A percentile compares a stretch with the other conserved stretches of the same genome.
Conservation (phyloP, 2,113 vertebrate genomes). For the Pampusana beccarii region DNA sequence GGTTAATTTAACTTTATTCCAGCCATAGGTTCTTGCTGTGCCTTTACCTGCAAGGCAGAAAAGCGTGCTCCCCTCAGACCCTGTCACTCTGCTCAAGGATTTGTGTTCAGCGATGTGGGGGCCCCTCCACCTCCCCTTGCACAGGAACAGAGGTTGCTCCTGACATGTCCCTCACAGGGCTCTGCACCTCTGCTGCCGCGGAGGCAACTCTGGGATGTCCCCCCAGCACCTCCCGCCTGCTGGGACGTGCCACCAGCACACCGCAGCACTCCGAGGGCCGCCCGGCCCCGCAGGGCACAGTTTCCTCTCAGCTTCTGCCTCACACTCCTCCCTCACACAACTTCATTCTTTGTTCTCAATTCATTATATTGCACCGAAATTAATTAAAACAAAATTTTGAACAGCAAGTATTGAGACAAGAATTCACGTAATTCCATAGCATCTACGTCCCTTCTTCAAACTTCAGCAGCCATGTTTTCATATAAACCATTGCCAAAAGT, state of each 20-base stretch:
- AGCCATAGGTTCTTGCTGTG: neutral
- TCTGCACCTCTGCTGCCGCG: neutral
- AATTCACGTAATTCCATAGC: neutral
- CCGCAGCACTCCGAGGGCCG: neutral
- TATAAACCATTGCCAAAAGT: neutral
- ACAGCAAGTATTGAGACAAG: neutral
- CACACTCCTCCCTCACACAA: fast-evolving
- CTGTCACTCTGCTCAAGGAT: neutral
- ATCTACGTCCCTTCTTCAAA: neutral
- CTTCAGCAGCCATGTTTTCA: neutral
- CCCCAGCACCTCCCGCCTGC: neutral
- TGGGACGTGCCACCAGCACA: neutral
- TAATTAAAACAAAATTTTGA: neutral
- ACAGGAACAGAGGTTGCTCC: neutral
- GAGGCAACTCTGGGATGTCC: fast-evolving
- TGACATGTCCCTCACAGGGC: neutral
- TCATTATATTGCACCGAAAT: neutral
- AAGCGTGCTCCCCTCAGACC: neutral
- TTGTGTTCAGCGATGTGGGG: fast-evolving
- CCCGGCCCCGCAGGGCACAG: fast-evolving
- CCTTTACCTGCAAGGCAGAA: neutral
- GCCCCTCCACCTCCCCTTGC: neutral
- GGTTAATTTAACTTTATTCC: neutral
- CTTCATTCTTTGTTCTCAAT: neutral
- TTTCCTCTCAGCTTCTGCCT: neutral